Evolutionary conservation across 2,888 invertebrate genomes (phyloP).

Genomic region (Sthenelais limicola): DNA sequence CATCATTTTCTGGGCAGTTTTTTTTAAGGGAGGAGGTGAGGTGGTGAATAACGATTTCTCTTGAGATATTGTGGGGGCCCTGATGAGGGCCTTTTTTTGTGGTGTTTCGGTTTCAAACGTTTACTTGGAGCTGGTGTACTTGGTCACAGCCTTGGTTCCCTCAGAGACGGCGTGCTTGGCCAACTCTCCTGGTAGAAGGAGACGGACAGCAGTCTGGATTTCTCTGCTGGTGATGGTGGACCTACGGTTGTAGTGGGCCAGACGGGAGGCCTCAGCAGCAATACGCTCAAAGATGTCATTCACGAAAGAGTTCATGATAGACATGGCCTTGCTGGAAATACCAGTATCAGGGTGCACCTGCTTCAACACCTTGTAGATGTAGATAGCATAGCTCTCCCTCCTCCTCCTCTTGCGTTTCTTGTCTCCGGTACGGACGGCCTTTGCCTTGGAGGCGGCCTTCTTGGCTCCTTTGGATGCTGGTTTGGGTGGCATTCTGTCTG

Average conservation of each 20-base stretch:
- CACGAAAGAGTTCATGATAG: conserved; percentile 59
- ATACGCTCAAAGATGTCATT: conserved; percentile 68
- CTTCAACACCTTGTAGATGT: conserved; percentile 63
- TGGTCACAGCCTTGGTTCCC: conserved; percentile 61
- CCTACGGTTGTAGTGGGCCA: conserved; percentile 61
- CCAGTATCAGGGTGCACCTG: conserved; percentile 68
- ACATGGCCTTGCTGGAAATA: conserved; percentile 59
- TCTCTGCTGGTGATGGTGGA: conserved; percentile 76
- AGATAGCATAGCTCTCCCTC: conserved; percentile 59
- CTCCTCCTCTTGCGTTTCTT: conserved; percentile 60
- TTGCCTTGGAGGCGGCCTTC: conserved; percentile 59
- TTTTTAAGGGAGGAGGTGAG: neutral
- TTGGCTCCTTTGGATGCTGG: conserved; percentile 55
- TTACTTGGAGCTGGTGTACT: conserved; percentile 58
- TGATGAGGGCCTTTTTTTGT: conserved; percentile 28
- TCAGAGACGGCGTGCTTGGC: conserved; percentile 78
- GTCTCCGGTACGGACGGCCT: conserved; percentile 55
- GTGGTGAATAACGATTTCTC: conserved; percentile 11
- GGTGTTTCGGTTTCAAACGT: neutral
- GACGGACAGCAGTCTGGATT: conserved; percentile 80
- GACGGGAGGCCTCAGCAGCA: conserved; percentile 61
- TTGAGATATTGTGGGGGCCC: conserved; percentile 37
- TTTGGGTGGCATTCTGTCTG: conserved; percentile 51
- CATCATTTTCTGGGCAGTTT: no score
- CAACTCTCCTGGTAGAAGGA: conserved; percentile 82